Evolutionary conservation across 2,113 vertebrate genomes (phyloP), one percentile per base, ranked within the genome.

Genomic region (Lates calcarifer): DNA sequence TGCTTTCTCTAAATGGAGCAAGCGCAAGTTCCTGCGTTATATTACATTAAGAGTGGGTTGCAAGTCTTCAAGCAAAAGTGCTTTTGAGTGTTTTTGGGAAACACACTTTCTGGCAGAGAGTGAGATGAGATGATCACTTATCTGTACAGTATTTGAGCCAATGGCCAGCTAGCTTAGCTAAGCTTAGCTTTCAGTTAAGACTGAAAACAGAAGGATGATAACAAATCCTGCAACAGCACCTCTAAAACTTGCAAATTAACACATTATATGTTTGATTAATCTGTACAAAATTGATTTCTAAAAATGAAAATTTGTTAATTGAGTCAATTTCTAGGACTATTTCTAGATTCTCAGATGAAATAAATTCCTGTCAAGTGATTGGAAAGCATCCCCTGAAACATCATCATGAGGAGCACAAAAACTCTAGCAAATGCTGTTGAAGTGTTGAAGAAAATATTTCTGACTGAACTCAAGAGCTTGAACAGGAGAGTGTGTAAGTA

Each of bases 401-500:
- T 62, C 33, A 63, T 24, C 8, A 62, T 62, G 60, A 24, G 26
- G 11, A 67, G 20, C 5, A 9, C 1, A 33, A 33, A 14, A 41
- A 62, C 2, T 51, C 22, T n/a, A 51, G 24, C 10, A 51, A 8
- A 14, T 43, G 35, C 35, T 37, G n/a, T n/a, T n/a, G n/a, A 45
- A 41, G 12, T 41, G 47, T 49, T 66, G 18, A 55, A 53, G 45
- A 56, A 60, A 58, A 77, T 58, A n/a, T 24, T 37, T 57, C 63
- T 37, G 26, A 61, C 5, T 2, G 0, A 24, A 37, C 17, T 18
- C 55, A 69, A 77, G 35, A 61, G 26, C 24, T 31, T 4, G 18
- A 47, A 47, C 47, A 63, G 18, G 45, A 26, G 43, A 17, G 17
- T 18, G 43, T 47, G 6, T 20, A 5, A 20, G 56, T 0, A 53